Conservation (phyloP, 2,113 vertebrate species). For the Psephotus haematonotus region DNA sequence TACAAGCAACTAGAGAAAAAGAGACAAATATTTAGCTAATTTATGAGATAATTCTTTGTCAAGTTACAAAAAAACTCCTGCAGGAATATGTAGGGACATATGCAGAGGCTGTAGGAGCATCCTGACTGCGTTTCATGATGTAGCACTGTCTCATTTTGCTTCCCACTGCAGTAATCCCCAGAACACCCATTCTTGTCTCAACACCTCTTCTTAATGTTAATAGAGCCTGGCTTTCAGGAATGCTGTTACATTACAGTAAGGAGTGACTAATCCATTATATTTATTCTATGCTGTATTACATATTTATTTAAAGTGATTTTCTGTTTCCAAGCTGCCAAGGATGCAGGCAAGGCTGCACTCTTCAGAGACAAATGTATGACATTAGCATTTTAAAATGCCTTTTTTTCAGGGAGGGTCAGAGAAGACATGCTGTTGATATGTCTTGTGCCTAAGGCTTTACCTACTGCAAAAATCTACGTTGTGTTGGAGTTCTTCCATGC, state of each 20-base stretch:
- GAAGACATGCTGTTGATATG: not conserved
- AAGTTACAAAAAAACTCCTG: not conserved
- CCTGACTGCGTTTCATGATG: not conserved
- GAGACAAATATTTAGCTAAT: not conserved
- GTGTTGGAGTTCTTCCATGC: not conserved
- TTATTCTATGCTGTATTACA: not conserved
- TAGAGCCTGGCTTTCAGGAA: not conserved
- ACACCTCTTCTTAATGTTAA: not conserved
- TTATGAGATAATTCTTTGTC: not conserved
- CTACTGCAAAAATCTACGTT: not conserved
- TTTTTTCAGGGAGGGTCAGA: not conserved
- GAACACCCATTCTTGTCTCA: not conserved
- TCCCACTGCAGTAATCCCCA: not conserved
- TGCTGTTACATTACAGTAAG: not conserved
- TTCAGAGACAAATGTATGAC: not conserved
- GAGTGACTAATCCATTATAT: slow-evolving; percentile 20
- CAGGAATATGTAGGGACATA: not conserved
- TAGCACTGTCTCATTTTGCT: not conserved
- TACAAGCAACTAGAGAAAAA: not conserved
- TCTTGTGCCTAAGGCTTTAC: not conserved
- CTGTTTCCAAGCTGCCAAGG: not conserved
- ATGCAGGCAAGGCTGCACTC: not conserved
- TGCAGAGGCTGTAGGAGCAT: not conserved
- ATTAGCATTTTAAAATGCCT: not conserved
- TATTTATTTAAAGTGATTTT: slow-evolving; percentile 43